Evolutionary conservation across 2,113 vertebrate species (phyloP), one percentile per base, ranked within the genome.

Genomic region (Brienomyrus longianalis): DNA sequence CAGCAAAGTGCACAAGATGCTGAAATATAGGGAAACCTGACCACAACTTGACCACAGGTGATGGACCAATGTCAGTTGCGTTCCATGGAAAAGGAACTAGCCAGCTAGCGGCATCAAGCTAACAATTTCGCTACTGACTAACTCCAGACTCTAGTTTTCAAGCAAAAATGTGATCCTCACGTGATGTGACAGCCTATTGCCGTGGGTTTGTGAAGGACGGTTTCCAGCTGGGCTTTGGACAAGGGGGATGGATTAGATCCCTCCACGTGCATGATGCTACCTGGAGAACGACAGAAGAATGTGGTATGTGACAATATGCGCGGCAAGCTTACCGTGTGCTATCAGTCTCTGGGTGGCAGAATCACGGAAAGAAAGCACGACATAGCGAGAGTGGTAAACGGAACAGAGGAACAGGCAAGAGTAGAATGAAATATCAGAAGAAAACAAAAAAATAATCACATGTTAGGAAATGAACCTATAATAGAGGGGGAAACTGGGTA

Each of bases 121-220:
- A 77, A 39, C 17, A 31, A 77, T 39, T 35, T 39, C 0, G 31
- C 9, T 39, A 77, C 27, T 77, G 70, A 39, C 13, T 15, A 77
- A 17, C 15, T 39, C 15, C 70, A 77, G 35, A 7, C 74, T 43
- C 35, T 80, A 80, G 35, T 43, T 35, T 80, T 15, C 15, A 80
- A 15, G 74, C 0, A 4, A 43, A 80, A 80, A 43, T 43, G 17
- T 7, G 85, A 52, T 31, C 17, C 50, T 19, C 94, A 96, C 96
- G 93, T 94, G 74, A 96, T 92, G 62, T 94, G 95, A 87, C 96
- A 96, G 85, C 92, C 95, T 54, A 96, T 86, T 88, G 92, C 93
- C 54, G 92, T 87, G 15, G 10, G 0, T 1, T 89, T 91, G 3
- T 86, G 86, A 10, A 95, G 91, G 52, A 89, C 86, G 62, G 91